Base-by-base conservation (phyloP, 2,797 vertebrate genomes). In the Chelidonichthys spinosus region DNA sequence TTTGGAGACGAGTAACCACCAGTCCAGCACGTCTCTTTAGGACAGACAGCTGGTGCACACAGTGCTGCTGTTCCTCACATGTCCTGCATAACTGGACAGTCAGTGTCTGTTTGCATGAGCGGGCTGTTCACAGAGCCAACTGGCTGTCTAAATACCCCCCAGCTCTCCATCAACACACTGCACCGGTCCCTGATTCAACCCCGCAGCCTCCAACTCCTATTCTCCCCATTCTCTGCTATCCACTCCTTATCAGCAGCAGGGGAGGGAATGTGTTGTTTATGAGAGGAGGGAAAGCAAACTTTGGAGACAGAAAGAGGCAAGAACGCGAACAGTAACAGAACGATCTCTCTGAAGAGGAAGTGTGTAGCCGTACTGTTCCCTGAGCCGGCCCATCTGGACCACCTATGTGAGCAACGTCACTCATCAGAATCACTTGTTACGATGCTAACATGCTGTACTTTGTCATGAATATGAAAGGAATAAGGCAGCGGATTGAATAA, bases 11-110 rank as follows among this genome's bases (percentile, higher is more conserved):
- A 59, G 44, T 18, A 58, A 54, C 33, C n/a, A 36, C 32, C 3
- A 53, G 35, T 37, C 65, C 64, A 76, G 63, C 40, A 59, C 39
- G 58, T 82, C 17, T 75, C 63, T 63, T 18, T 69, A 62, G 40
- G 71, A 74, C 75, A 54, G 69, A 74, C 85, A 89, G 86, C 82
- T 87, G 85, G 73, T 72, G 62, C 87, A 82, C 90, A 92, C 25
- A 25, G 25, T 25, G 25, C 25, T 25, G 90, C 93, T 93, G 93
- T 93, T 92, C 70, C 66, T 88, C 85, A 85, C 69, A 46, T 86
- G 86, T 86, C 69, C 69, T 64, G 77, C 52, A 46, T 56, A 71
- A 71, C 65, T 40, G 66, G 79, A 84, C 73, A 78, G 67, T 77
- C 49, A 37, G 53, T 69, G 81, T 75, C 74, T 74, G 81, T 78